Base-by-base conservation (phyloP, 2,888 invertebrate genomes). In the Torymus auratus region DNA sequence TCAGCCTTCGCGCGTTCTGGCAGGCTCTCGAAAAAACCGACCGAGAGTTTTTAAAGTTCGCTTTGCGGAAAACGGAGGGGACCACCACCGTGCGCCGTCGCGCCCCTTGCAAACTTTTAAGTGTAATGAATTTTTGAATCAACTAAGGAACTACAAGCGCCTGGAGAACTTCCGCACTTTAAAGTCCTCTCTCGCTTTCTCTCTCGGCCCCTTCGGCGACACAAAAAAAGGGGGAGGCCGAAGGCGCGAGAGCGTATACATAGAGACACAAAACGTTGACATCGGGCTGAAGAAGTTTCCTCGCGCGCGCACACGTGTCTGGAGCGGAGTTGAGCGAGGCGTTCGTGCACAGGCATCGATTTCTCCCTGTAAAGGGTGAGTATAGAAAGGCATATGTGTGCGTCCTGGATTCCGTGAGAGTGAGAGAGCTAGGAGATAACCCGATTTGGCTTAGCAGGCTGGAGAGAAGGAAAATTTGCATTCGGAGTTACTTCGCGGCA, bases 61-160 rank as follows among this genome's bases (percentile, higher is more conserved):
- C 52, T 77, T 64, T 62, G 62, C 23, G 17, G 69, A 60, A 60
- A 73, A 69, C 69, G 64, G 64, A 28, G 28, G 28, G 28, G 28
- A 28, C 28, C 28, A 28, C 28, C 28, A 28, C 28, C 28, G 28
- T 2, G 28, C 28, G 28, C 28, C 28, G 3, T 28, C 28, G 28
- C 28, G 28, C 14, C 60, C 65, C n/a, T 58, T 62, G 28, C 13
- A 82, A 78, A 72, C 41, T 78, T 78, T 72, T 67, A 74, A 74
- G 67, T 71, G 61, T 75, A 82, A 76, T 78, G 78, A 82, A 78
- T 78, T 78, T 79, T 78, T 76, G 56, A 82, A 68, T 79, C 55
- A 68, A 82, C 67, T 78, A 41, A 71, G 28, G 55, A 76, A 23
- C 52, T 71, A 61, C 72, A 60, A n/a, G 41, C n/a, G 13, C 70